Base-by-base conservation (phyloP, 2,888 invertebrate genomes). In the Ligdia adustata region DNA sequence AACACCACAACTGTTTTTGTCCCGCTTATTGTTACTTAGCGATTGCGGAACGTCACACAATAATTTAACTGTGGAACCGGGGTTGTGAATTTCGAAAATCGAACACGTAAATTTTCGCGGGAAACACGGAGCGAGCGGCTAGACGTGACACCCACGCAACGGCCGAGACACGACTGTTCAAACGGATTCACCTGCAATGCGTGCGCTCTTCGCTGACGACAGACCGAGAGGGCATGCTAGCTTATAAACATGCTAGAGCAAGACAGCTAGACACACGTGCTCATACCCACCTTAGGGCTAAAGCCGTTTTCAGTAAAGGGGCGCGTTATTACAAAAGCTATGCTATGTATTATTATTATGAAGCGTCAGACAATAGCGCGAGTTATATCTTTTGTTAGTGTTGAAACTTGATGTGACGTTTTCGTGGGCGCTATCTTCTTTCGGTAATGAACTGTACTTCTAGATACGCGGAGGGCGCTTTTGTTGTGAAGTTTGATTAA, bases 91-190 rank as follows among this genome's bases (percentile, higher is more conserved):
- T 31, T 35, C 31, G 9, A 29, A 45, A 42, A 57, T 29, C 52
- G 37, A 55, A 55, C 53, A 57, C 82, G 83, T 82, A 86, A 82
- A 74, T 88, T 87, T 88, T 85, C 86, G 89, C 89, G 89, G 87
- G 83, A 86, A 88, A 81, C 49, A 31, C 35, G 34, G 42, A 56
- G 51, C 56, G 60, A 52, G 55, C 55, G 53, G 47, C 64, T 61
- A 64, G 62, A 64, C 83, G 81, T 74, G 63, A 74, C 73, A 66
- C 81, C 77, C 76, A 76, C 82, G 72, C 75, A 66, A 57, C 70
- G 63, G 62, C 63, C 61, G 46, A 67, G 69, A 70, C 75, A 72
- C 81, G 81, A 89, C 89, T 89, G 75, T 73, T 65, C 66, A 16
- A 45, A 26, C 50, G 55, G 53, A 53, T 44, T 83, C 85, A 89